These are phyloP conservation scores for Clinocottus analis DNA, from an alignment of 2,113 vertebrate genomes.

Conservation along the genomic window DNA sequence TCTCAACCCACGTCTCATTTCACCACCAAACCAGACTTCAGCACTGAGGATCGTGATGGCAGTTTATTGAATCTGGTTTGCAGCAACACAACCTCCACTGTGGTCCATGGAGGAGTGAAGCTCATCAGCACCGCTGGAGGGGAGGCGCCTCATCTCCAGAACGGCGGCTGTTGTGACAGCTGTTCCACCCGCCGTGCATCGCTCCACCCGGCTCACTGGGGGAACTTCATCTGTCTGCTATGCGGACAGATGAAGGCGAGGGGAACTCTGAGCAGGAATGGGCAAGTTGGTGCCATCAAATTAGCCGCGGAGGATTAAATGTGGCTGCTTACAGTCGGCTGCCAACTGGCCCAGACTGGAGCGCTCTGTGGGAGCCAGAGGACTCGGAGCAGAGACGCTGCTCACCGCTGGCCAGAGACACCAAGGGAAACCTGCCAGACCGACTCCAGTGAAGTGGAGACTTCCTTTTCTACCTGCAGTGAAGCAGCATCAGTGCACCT, in stretches of 20 bases:
- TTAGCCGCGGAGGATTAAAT: slow-evolving; percentile 56
- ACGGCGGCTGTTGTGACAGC: slow-evolving; percentile 66
- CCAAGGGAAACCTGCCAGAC: background rate
- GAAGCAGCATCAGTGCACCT: background rate
- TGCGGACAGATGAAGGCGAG: background rate
- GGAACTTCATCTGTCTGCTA: background rate
- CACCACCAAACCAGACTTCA: background rate
- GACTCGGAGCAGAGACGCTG: slow-evolving; percentile 12
- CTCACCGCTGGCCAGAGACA: slow-evolving; percentile 8
- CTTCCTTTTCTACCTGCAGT: background rate
- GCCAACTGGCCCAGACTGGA: slow-evolving; percentile 37
- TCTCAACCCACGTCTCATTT: background rate
- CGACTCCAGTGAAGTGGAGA: background rate
- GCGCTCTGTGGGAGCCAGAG: slow-evolving; percentile 23
- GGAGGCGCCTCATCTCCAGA: slow-evolving; percentile 39
- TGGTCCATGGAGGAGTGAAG: background rate
- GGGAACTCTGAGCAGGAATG: slow-evolving; percentile 56
- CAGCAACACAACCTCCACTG: background rate
- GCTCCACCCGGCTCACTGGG: slow-evolving; percentile 29
- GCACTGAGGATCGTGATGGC: background rate
- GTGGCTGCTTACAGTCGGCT: slow-evolving; percentile 55
- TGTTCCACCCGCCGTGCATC: slow-evolving; percentile 43
- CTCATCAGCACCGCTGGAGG: slow-evolving; percentile 26
- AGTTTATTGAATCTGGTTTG: slow-evolving; percentile 21
- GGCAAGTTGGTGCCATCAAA: slow-evolving; percentile 60